These are phyloP conservation scores for Callosobruchus maculatus DNA, from an alignment of 2,888 invertebrate genomes.

Conservation along the genomic window DNA sequence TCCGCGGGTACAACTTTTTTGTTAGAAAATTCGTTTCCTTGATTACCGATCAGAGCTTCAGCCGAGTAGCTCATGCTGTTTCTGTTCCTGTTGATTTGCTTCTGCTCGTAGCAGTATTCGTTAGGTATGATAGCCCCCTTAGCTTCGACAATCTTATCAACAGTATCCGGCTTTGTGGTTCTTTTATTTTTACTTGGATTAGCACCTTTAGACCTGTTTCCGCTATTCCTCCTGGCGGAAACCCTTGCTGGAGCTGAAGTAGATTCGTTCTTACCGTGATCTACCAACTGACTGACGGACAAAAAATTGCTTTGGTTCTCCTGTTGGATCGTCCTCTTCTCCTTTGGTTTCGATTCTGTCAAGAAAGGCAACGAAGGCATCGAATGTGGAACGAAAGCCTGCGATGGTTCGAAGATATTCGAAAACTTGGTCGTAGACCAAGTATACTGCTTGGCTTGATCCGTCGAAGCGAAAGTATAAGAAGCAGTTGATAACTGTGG, in stretches of 20 bases:
- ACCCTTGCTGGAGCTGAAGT: slow-evolving; percentile 28
- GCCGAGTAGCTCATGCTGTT: slow-evolving; percentile 42
- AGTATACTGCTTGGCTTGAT: slow-evolving; percentile 53
- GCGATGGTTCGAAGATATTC: slow-evolving; percentile 46
- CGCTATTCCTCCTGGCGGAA: slow-evolving; percentile 37
- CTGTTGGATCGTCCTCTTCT: slow-evolving; percentile 20
- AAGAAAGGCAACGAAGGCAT: slow-evolving; percentile 54
- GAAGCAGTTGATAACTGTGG: slow-evolving; percentile 47
- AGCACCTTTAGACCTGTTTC: slow-evolving; percentile 27
- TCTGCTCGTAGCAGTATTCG: background rate
- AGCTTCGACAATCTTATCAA: background rate
- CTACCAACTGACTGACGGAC: slow-evolving; percentile 63
- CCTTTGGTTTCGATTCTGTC: slow-evolving; percentile 33
- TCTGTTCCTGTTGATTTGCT: background rate
- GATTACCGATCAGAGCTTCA: slow-evolving; percentile 46
- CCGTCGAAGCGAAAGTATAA: slow-evolving; percentile 32
- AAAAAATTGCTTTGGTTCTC: slow-evolving; percentile 53
- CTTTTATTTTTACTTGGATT: slow-evolving; percentile 14
- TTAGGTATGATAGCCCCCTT: background rate
- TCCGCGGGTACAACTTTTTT: slow-evolving; percentile 29
- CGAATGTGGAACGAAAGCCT: slow-evolving; percentile 51
- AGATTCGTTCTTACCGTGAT: slow-evolving; percentile 47
- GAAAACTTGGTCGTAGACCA: slow-evolving; percentile 56
- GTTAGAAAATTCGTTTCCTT: slow-evolving; percentile 22
- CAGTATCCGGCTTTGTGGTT: slow-evolving; percentile 13